phyloP scores from a whole-genome alignment of 1,140 invertebrate species.

The Pollicipes pollicipes region DNA sequence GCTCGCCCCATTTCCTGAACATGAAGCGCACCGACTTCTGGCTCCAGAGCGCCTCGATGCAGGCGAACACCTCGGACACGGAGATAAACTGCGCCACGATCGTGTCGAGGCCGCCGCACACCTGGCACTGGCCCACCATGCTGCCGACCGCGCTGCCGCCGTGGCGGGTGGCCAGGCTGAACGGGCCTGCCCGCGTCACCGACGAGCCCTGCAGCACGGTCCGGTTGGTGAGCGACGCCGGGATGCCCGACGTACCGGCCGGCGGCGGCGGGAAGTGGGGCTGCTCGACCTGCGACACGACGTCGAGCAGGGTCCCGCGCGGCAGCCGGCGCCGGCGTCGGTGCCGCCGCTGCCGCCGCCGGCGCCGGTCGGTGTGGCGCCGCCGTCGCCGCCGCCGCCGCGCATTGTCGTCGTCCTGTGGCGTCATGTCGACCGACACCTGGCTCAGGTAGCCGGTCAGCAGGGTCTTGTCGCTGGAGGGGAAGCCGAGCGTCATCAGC shows the following conservation, averaged over 20 bases:
- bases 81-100: slow-evolving; percentile 4
- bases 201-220: background rate
- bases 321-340: background rate
- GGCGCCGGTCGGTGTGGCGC: background rate
- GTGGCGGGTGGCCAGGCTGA: background rate
- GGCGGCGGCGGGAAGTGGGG: background rate
- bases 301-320: background rate
- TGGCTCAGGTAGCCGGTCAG: slow-evolving; percentile 2
- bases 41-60: background rate
- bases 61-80: background rate
- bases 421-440: slow-evolving; percentile 3
- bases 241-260: background rate
- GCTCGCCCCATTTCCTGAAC: slow-evolving; percentile 1
- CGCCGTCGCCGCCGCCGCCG: background rate
- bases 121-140: slow-evolving; percentile 1
- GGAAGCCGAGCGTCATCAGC: slow-evolving; percentile 2
- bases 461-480: background rate
- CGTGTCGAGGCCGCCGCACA: background rate
- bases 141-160: background rate
- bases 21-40: background rate
- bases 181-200: background rate
- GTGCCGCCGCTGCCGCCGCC: background rate
- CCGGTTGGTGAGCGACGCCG: background rate
- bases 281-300: background rate
- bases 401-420: background rate